A percentile compares a stretch with the other conserved stretches of the same genome.
Evolutionary conservation across 2,113 vertebrate species (phyloP).

Genomic region (Thunnus thynnus): DNA sequence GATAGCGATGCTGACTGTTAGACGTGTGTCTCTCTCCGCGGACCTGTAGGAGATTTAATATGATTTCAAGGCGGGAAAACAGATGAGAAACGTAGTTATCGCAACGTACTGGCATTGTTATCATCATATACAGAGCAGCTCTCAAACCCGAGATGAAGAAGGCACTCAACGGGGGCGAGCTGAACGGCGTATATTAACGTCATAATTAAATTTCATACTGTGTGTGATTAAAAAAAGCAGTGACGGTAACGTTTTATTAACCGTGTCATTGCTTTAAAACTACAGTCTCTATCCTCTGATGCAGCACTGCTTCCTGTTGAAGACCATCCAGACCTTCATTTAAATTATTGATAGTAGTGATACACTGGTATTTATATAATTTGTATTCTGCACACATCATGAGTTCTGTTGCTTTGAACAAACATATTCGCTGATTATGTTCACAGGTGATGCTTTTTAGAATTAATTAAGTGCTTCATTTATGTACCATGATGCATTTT

Average conservation of each 20-base stretch:
- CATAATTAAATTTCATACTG: conserved; percentile 50
- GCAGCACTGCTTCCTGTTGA: background rate
- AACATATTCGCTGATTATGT: too few relatives aligned
- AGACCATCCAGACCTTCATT: background rate
- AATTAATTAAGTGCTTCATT: too few relatives aligned
- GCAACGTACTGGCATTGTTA: background rate
- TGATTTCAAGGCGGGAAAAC: background rate
- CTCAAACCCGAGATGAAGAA: background rate
- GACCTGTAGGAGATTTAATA: background rate
- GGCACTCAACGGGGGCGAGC: background rate
- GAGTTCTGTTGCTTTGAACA: too few relatives aligned
- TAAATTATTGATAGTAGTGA: background rate
- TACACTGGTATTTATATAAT: background rate
- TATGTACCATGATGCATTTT: too few relatives aligned
- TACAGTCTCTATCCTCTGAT: too few relatives aligned
- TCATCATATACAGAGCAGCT: background rate
- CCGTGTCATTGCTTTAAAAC: conserved; percentile 16
- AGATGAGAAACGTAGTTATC: conserved; percentile 9
- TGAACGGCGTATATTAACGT: conserved; percentile 6
- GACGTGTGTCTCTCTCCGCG: background rate
- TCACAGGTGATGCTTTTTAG: too few relatives aligned
- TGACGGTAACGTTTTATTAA: conserved; percentile 41
- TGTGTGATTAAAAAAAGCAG: conserved; percentile 54
- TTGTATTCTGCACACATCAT: too few relatives aligned
- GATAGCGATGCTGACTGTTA: background rate